Base-by-base conservation (phyloP, 2,797 vertebrate species). In the Tragelaphus eurycerus region DNA sequence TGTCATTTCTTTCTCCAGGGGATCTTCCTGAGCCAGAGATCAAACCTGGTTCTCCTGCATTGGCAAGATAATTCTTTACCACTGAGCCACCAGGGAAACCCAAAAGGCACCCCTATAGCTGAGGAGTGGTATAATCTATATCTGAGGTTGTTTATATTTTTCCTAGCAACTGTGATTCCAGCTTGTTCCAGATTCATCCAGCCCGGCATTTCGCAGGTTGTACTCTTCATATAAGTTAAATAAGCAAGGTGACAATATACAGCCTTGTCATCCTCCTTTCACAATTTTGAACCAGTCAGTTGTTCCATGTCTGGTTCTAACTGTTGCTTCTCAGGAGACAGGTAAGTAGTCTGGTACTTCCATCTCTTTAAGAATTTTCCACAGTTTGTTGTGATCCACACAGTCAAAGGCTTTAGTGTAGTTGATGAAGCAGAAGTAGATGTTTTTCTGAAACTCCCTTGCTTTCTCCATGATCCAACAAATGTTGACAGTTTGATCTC, bases 41-140 rank as follows among this genome's bases (percentile, higher is more conserved):
- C 0, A 0, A 71, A 71, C 5, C 34, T 6, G 0, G 2, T 71
- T 71, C 34, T 71, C 19, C 19, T 71, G 19, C 67, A 71, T 23
- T 38, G 67, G 67, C 10, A 71, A 6, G 67, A 38, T 2, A 71
- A 38, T 71, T 71, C 19, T 38, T 3, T 71, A 23, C 34, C 34
- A 13, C 67, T 38, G 34, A 71, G 34, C 67, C 10, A 38, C 67
- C 67, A 71, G 67, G 10, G 34, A 71, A 38, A 71, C 62, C 31
- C 31, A 9, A 64, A 64, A 64, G 62, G 15, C 4, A 64, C 31
- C 31, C 16, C 62, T n/a, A n/a, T 19, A 64, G n/a, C 67, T 23
- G 34, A 71, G 34, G 17, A 71, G 34, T 71, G 67, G 34, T 23
- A 71, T 71, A 71, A 38, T 38, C 34, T 38, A 71, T 3, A 71